Conservation (phyloP, 2,113 vertebrate species). For the Cynopterus brachyotis region DNA sequence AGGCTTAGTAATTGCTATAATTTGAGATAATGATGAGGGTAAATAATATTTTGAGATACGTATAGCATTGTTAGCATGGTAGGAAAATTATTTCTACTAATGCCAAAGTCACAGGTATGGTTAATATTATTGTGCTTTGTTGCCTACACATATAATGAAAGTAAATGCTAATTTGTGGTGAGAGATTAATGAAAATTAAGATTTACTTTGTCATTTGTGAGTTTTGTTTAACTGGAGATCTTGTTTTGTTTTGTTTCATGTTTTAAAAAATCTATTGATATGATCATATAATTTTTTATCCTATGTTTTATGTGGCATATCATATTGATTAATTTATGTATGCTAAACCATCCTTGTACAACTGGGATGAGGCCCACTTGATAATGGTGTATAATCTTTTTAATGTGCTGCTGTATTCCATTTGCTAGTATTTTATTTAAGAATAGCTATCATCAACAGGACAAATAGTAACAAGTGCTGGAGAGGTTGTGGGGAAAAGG, state of each 20-base stretch:
- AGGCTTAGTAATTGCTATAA: background rate
- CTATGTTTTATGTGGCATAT: too few relatives aligned
- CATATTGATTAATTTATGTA: too few relatives aligned
- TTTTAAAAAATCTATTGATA: too few relatives aligned
- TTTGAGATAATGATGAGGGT: background rate
- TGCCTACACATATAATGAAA: background rate
- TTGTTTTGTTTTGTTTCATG: background rate
- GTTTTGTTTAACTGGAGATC: background rate
- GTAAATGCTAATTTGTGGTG: background rate
- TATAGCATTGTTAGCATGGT: background rate
- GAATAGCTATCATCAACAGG: too few relatives aligned
- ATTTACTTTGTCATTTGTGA: background rate
- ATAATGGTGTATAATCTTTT: too few relatives aligned
- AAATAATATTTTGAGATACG: background rate
- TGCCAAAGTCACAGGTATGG: background rate
- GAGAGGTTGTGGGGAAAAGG: too few relatives aligned
- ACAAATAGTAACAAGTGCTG: too few relatives aligned
- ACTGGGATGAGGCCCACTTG: too few relatives aligned
- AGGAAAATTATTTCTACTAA: slow-evolving; percentile 18
- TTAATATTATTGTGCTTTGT: background rate
- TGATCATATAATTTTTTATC: too few relatives aligned
- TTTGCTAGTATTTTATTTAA: too few relatives aligned
- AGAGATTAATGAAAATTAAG: slow-evolving; percentile 23
- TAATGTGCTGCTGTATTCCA: too few relatives aligned
- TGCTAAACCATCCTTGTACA: too few relatives aligned